Conservation (phyloP, 2,888 invertebrate species). For the Terebella lapidaria region DNA sequence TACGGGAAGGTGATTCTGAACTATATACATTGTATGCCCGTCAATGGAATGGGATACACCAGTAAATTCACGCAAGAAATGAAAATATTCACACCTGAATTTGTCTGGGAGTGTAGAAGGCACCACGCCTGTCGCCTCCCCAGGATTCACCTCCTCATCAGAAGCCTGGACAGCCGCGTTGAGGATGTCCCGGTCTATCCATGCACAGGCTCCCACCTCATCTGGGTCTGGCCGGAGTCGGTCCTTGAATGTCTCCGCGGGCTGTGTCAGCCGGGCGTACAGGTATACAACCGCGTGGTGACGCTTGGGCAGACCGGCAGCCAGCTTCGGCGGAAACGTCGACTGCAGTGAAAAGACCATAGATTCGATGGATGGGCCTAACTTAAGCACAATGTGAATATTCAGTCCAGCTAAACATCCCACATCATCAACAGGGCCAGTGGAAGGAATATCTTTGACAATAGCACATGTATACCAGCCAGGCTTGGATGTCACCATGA, state of each 20-base stretch:
- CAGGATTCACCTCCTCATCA: not conserved
- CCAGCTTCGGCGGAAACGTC: not conserved
- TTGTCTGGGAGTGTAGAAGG: not conserved
- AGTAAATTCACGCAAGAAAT: no score
- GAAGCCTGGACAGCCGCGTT: not conserved
- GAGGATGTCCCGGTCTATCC: not conserved
- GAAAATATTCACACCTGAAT: not conserved
- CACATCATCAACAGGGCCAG: no score
- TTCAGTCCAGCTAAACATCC: not conserved
- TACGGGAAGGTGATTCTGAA: no score
- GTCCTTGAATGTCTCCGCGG: not conserved
- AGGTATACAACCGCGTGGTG: not conserved
- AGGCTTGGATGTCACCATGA: no score
- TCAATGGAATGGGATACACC: no score
- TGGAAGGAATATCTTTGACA: no score
- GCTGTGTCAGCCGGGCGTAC: not conserved
- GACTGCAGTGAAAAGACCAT: no score
- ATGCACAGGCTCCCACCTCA: not conserved
- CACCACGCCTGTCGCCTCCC: not conserved
- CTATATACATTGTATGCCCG: no score
- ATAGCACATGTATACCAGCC: no score
- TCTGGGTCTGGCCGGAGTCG: not conserved
- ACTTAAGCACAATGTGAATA: not conserved
- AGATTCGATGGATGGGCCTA: no score
- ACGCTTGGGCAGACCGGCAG: not conserved